Conservation (phyloP, 92 coral and sea anemone genomes). For the Scolanthus callimorphus region DNA sequence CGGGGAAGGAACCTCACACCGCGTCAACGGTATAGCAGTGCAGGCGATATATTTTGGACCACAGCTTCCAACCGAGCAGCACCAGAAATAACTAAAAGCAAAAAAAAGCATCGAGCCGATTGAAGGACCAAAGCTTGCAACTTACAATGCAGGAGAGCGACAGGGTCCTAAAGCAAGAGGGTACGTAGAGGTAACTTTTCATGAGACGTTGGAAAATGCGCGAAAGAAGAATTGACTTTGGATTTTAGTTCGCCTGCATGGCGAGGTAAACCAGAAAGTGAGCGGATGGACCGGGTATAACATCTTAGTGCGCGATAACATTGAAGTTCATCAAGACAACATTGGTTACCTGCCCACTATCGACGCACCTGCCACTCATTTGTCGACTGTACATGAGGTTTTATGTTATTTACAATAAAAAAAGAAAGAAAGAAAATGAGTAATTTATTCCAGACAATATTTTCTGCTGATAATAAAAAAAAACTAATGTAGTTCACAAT, state of each 20-base stretch:
- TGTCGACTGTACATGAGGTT: too few relatives aligned
- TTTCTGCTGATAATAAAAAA: too few relatives aligned
- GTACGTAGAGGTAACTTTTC: constrained; percentile 44
- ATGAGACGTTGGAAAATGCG: constrained; percentile 19
- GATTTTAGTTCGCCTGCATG: constrained; percentile 55
- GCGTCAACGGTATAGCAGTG: constrained; percentile 39
- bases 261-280: constrained; percentile 35
- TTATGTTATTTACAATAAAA: too few relatives aligned
- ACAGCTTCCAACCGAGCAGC: constrained; percentile 1
- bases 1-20: constrained; percentile 39
- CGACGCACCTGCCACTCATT: too few relatives aligned
- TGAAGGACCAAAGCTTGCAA: constrained; percentile 6
- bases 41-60: constrained; percentile 32
- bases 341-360: too few relatives aligned
- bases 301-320: constrained; percentile 34
- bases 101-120: constrained; percentile 16
- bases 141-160: constrained; percentile 46
- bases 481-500: too few relatives aligned
- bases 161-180: constrained; percentile 34
- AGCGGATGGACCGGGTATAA: constrained; percentile 75
- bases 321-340: too few relatives aligned
- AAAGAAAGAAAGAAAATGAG: too few relatives aligned
- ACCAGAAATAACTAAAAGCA: too few relatives aligned
- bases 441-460: too few relatives aligned
- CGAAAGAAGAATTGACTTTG: constrained; percentile 48